These are phyloP conservation scores for Sminthurides aquaticus DNA, from an alignment of 2,888 invertebrate species.

Conservation along the genomic window DNA sequence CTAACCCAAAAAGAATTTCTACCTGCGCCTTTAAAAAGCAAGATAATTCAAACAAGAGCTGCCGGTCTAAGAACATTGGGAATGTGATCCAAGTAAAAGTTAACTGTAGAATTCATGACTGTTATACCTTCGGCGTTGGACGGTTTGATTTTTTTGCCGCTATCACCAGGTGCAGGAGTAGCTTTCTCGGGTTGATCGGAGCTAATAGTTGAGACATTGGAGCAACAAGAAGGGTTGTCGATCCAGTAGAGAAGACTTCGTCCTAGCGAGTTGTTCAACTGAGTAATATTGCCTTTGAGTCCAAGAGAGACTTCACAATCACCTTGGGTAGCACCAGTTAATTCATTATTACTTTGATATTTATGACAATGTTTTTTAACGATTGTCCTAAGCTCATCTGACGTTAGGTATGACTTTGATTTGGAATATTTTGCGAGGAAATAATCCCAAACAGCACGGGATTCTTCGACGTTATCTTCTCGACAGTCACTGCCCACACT, in stretches of 20 bases:
- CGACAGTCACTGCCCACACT: not conserved
- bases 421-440: constrained; percentile 35
- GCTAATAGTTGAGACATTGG: not conserved
- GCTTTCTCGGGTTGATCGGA: not conserved
- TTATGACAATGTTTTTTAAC: constrained; percentile 22
- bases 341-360: not conserved
- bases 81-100: not conserved
- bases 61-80: no score
- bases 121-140: not conserved
- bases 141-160: not conserved
- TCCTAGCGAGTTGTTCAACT: constrained; percentile 24
- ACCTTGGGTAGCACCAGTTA: not conserved
- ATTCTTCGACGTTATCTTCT: not conserved
- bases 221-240: constrained; percentile 35
- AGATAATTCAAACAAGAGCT: no score
- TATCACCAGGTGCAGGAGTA: not conserved
- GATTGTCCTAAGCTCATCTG: constrained; percentile 24
- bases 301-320: constrained; percentile 3
- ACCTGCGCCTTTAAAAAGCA: not conserved
- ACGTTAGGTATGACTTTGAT: constrained; percentile 24
- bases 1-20: not conserved
- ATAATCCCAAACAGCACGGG: constrained; percentile 28
- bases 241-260: constrained; percentile 30
- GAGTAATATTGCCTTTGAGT: constrained; percentile 6
- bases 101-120: no score